Percentiles rank a stretch among this genome's conserved stretches.
Evolutionary conservation across 23 tunicate species (phyloP).

Genomic region (Oikopleura vanhoeffeni): DNA sequence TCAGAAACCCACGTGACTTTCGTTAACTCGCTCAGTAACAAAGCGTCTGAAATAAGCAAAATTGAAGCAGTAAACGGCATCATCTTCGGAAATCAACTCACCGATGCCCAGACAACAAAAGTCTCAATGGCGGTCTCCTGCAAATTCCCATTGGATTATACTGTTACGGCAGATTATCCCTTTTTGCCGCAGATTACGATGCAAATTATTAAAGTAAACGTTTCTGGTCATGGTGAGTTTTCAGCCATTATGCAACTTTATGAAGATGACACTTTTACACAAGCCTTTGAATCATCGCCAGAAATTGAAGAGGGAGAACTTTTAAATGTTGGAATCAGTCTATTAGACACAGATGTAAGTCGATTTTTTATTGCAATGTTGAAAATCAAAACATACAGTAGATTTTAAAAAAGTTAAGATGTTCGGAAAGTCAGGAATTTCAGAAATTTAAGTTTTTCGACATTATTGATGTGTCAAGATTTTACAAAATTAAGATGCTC

Average conservation of each 20-base stretch:
- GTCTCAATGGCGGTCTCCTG: conserved; percentile 39
- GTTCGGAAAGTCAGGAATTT: no score
- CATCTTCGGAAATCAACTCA: neutral
- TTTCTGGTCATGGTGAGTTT: conserved; percentile 73
- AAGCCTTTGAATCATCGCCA: conserved; percentile 38
- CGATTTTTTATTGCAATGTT: no score
- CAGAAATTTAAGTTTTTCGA: no score
- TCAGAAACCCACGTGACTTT: neutral
- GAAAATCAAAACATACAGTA: no score
- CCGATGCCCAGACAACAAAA: neutral
- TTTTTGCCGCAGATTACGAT: conserved; percentile 44
- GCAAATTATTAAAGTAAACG: conserved; percentile 31
- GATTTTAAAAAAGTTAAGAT: no score
- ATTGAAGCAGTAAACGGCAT: neutral
- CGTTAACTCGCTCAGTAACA: neutral
- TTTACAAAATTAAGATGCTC: no score
- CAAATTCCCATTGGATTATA: conserved; percentile 33
- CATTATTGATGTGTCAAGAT: no score
- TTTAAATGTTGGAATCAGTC: conserved; percentile 39
- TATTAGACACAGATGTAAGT: conserved; percentile 23
- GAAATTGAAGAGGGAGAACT: conserved; percentile 21
- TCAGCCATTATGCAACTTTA: conserved; percentile 67
- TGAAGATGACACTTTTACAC: conserved; percentile 25
- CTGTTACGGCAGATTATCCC: conserved; percentile 31
- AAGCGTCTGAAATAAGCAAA: neutral